Base-by-base conservation (phyloP, 1,140 invertebrate genomes). In the Hylaeus anthracinus region DNA sequence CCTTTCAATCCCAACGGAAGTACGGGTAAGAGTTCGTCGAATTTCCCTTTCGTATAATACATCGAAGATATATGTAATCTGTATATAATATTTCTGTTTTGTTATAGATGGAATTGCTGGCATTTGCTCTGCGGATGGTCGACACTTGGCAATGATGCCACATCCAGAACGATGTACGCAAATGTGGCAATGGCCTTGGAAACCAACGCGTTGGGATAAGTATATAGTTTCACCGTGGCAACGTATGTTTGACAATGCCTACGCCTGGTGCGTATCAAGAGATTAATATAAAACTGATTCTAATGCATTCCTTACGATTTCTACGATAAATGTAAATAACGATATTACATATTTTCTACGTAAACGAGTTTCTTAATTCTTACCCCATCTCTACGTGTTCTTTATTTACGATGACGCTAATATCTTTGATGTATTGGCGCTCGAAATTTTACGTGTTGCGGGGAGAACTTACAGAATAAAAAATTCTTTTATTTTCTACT, bases 111-210 rank as follows among this genome's bases (percentile, higher is more conserved):
- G 97, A 39, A 95, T 99, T 72, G 98, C 98, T 63, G 98, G 96
- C 26, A 92, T 99, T 66, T 98, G 97, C 88, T 99, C 98, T 0
- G 77, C 88, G 5, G 96, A 99, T 94, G 99, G 98, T 1, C 95
- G 98, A 43, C 98, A 99, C 94, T 94, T 99, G 78, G 98, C 98
- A 0, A 96, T 99, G 94, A 99, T 99, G 99, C 99, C 99, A 14
- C 99, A 99, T 94, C 98, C 99, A 0, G 99, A 99, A 93, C 95
- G 99, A 64, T 98, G 97, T 82, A 95, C 96, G 41, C 92, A 96
- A 83, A 95, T 95, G 81, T 98, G 97, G 96, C 98, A 98, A 92
- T 98, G 97, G 95, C 96, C 98, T 1, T 96, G 96, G 90, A 94
- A 95, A 63, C 95, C 96, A 2, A 88, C 92, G 15, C 85, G 93